phyloP scores from a whole-genome alignment of 2,113 vertebrate species.

The Tapirus terrestris region DNA sequence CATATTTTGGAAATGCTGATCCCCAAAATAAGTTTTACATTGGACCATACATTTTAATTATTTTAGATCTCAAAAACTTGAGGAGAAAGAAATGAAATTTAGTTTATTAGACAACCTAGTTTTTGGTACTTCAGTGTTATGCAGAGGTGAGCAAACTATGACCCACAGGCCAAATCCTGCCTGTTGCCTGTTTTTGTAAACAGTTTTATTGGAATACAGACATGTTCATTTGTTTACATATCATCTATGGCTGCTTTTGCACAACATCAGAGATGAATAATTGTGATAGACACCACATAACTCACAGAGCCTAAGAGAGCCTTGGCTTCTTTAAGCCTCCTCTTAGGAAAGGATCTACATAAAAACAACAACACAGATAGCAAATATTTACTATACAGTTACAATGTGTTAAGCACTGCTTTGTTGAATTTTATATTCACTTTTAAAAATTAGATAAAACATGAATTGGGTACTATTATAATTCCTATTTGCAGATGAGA shows the following conservation, averaged over 20 bases:
- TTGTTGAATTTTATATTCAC: not conserved
- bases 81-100: not conserved
- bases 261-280: not conserved
- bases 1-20: slow-evolving; percentile 12
- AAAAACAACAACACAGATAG: not conserved
- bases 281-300: not conserved
- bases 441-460: not conserved
- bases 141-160: not conserved
- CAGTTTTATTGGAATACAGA: not conserved
- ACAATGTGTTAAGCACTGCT: not conserved
- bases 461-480: not conserved
- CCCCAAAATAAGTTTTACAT: slow-evolving; percentile 16
- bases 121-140: not conserved
- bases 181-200: not conserved
- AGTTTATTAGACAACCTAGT: not conserved
- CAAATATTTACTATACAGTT: not conserved
- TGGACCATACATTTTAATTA: not conserved
- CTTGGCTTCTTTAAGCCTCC: not conserved
- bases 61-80: slow-evolving; percentile 42
- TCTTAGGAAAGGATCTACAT: not conserved
- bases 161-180: not conserved
- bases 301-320: not conserved
- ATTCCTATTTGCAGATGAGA: not conserved
- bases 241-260: not conserved
- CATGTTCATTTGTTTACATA: not conserved